Evolutionary conservation across 2,797 vertebrate species (phyloP).

Genomic region (Decapterus maruadsi): DNA sequence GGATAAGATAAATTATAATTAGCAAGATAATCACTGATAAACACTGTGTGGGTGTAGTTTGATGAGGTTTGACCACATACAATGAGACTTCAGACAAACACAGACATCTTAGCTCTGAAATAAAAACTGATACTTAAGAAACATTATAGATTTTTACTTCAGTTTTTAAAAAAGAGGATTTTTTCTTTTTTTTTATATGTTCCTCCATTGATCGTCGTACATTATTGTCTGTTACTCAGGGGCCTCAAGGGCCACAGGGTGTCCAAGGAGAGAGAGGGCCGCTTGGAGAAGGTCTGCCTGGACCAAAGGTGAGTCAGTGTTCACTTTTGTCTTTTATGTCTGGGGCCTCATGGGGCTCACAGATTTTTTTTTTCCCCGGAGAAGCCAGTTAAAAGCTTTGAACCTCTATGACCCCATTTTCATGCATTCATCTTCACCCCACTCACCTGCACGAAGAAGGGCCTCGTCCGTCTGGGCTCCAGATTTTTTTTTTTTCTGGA

Average conservation of each 20-base stretch:
- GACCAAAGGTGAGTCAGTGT: constrained; percentile 87
- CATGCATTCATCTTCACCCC: constrained; percentile 36
- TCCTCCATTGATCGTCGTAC: background rate
- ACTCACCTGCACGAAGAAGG: background rate
- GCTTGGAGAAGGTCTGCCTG: constrained; percentile 90
- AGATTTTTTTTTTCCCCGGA: background rate
- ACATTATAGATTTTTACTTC: no score
- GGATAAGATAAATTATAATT: no score
- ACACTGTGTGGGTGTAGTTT: no score
- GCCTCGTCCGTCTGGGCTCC: constrained; percentile 47
- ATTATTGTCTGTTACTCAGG: constrained; percentile 77
- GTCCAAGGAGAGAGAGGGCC: constrained; percentile 89
- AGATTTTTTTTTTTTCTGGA: constrained; percentile 35
- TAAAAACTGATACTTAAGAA: no score
- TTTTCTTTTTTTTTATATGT: background rate
- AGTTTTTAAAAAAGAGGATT: background rate
- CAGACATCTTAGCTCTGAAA: no score
- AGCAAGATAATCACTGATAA: no score
- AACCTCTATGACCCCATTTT: constrained; percentile 42
- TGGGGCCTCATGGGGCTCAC: constrained; percentile 1
- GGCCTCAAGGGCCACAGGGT: constrained; percentile 91
- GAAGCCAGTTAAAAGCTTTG: constrained; percentile 36
- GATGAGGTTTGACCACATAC: no score
- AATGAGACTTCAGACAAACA: no score
- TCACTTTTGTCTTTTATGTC: constrained; percentile 29